phyloP scores from a whole-genome alignment of 1,140 invertebrate species.

The Drosophila ogumai region DNA sequence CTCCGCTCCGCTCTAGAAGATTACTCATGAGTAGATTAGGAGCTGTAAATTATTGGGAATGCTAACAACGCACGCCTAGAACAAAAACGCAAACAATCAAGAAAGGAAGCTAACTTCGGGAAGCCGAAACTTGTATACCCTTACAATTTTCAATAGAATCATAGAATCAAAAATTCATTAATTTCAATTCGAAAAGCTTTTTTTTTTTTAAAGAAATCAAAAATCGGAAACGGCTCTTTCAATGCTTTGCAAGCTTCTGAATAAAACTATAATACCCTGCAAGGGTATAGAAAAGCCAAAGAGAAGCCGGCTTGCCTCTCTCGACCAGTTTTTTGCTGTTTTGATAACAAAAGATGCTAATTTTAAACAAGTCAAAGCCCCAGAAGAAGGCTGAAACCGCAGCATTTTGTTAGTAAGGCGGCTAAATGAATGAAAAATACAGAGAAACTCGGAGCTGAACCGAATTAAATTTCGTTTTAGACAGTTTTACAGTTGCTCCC shows the following conservation, averaged over 20 bases:
- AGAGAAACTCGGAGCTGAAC: conserved; percentile 22
- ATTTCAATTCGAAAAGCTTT: no score
- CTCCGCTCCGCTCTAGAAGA: background rate
- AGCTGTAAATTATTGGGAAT: conserved; percentile 27
- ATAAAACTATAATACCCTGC: no score
- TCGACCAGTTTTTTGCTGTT: conserved; percentile 16
- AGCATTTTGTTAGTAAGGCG: conserved; percentile 32
- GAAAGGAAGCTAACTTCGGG: no score
- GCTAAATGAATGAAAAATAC: conserved; percentile 19
- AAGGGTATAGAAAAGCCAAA: no score
- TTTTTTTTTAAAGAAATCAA: no score
- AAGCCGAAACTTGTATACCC: background rate
- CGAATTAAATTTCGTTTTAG: conserved; percentile 47
- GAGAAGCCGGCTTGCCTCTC: conserved; percentile 3
- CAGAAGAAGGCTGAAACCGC: conserved; percentile 36
- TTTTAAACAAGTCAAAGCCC: conserved; percentile 41
- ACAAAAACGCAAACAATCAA: conserved; percentile 9
- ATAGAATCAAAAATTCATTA: no score
- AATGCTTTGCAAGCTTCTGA: no score
- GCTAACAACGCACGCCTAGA: conserved; percentile 42
- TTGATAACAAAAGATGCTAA: conserved; percentile 74
- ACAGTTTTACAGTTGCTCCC: conserved; percentile 42
- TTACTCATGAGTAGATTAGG: conserved; percentile 31
- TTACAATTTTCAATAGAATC: no score
- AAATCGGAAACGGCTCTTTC: no score